Evolutionary conservation across 2,113 vertebrate genomes (phyloP).

Genomic region (Sula dactylatra): DNA sequence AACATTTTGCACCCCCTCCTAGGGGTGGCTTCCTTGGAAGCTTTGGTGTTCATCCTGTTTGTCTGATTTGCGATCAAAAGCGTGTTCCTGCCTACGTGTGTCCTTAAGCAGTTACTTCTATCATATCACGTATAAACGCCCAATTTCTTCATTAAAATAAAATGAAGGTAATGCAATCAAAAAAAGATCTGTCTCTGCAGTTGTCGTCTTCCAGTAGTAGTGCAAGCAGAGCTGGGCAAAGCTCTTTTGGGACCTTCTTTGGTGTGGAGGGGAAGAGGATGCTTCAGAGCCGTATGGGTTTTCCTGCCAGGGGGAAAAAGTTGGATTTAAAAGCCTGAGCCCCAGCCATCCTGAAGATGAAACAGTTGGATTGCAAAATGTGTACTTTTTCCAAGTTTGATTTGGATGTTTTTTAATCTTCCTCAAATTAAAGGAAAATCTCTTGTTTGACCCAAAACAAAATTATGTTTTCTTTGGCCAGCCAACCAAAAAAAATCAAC

Average conservation of each 20-base stretch:
- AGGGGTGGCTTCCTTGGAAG: conserved; percentile 20
- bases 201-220: rapidly evolving
- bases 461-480: conserved; percentile 17
- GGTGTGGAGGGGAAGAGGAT: not conserved
- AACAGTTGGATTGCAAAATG: not conserved
- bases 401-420: conserved; percentile 29
- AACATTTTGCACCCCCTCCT: not conserved
- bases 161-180: not conserved
- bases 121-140: rapidly evolving
- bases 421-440: conserved; percentile 49
- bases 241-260: not conserved
- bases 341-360: conserved; percentile 21
- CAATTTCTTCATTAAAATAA: not conserved
- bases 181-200: not conserved
- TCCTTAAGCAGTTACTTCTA: not conserved
- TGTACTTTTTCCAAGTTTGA: conserved; percentile 23
- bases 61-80: conserved; percentile 2
- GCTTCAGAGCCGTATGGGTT: not conserved
- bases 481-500: not conserved
- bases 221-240: not conserved
- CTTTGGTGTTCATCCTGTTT: conserved; percentile 44
- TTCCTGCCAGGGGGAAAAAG: conserved; percentile 12
- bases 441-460: conserved; percentile 40
- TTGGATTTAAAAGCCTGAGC: not conserved
- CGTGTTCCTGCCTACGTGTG: not conserved